These are phyloP conservation scores for Heliconius eleuchia DNA, from an alignment of 1,140 invertebrate species.

Conservation along the genomic window DNA sequence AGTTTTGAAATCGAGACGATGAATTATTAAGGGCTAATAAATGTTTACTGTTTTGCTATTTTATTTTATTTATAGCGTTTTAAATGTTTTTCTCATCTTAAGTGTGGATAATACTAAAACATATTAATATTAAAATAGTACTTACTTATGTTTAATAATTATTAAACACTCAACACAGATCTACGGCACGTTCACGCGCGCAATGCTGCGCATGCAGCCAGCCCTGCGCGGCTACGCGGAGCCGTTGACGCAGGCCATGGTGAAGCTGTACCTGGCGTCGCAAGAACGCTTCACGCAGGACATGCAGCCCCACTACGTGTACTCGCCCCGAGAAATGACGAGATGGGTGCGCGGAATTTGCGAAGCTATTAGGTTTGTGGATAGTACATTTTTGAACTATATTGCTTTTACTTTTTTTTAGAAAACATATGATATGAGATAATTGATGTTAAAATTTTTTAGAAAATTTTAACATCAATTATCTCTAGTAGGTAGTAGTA, in stretches of 20 bases:
- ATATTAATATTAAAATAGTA: too few species aligned
- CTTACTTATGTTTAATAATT: too few species aligned
- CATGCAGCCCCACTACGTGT: slow-evolving; percentile 99
- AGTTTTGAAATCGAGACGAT: too few species aligned
- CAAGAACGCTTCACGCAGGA: slow-evolving; percentile 99
- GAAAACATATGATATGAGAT: too few species aligned
- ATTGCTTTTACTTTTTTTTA: neutral
- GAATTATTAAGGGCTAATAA: too few species aligned
- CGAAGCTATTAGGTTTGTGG: slow-evolving; percentile 92
- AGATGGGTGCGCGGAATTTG: slow-evolving; percentile 99
- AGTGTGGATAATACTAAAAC: too few species aligned
- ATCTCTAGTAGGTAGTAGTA: too few species aligned
- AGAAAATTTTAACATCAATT: too few species aligned
- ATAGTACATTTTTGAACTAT: neutral
- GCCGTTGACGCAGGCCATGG: slow-evolving; percentile 99
- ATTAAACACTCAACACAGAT: slow-evolving; percentile 83
- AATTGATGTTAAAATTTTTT: too few species aligned
- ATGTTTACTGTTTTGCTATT: too few species aligned
- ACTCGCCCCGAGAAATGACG: slow-evolving; percentile 99
- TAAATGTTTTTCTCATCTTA: too few species aligned
- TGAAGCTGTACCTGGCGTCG: slow-evolving; percentile 98
- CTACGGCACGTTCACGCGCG: slow-evolving; percentile 98
- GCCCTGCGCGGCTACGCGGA: slow-evolving; percentile 95
- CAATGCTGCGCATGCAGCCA: slow-evolving; percentile 97
- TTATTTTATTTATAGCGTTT: too few species aligned